These are phyloP conservation scores for Channa striata DNA, from an alignment of 2,797 vertebrate genomes.

Conservation along the genomic window DNA sequence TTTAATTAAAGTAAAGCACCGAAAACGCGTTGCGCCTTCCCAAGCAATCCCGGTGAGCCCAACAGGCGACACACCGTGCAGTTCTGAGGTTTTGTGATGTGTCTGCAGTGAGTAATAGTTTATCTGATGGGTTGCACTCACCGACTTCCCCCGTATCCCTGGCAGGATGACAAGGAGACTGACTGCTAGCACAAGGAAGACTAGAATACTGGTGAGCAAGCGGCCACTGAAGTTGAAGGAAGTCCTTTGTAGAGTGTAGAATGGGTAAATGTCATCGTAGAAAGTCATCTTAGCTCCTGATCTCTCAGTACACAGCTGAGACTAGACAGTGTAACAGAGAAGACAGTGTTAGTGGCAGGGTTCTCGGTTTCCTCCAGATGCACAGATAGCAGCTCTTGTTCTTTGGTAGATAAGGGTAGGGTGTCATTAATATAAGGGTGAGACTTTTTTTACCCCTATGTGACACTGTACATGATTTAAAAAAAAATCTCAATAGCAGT, in stretches of 20 bases:
- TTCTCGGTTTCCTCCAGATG: conserved; percentile 80
- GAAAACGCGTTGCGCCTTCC: neutral
- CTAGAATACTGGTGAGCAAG: conserved; percentile 88
- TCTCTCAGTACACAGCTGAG: conserved; percentile 54
- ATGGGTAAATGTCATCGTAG: conserved; percentile 90
- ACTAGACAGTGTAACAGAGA: conserved; percentile 71
- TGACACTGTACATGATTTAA: conserved; percentile 29
- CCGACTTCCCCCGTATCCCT: conserved; percentile 93
- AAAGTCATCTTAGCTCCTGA: conserved; percentile 88
- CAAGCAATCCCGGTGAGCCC: neutral
- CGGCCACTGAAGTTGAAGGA: conserved; percentile 81
- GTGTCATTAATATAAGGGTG: conserved; percentile 13
- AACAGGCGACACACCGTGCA: neutral
- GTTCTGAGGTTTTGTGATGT: conserved; percentile 1
- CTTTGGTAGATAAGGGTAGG: conserved; percentile 50
- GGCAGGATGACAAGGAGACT: conserved; percentile 92
- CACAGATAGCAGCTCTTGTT: conserved; percentile 69
- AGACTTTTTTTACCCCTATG: conserved; percentile 1
- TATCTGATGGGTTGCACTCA: conserved; percentile 73
- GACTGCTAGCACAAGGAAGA: conserved; percentile 87
- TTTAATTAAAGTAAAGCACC: neutral
- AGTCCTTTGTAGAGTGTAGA: conserved; percentile 88
- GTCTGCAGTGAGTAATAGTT: conserved; percentile 23
- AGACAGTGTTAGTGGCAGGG: conserved; percentile 69
- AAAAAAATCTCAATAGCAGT: conserved; percentile 10